A percentile compares a stretch with the other conserved stretches of the same genome.
Conservation (phyloP, 2,888 invertebrate genomes). For the Stenchaetothrips biformis region DNA sequence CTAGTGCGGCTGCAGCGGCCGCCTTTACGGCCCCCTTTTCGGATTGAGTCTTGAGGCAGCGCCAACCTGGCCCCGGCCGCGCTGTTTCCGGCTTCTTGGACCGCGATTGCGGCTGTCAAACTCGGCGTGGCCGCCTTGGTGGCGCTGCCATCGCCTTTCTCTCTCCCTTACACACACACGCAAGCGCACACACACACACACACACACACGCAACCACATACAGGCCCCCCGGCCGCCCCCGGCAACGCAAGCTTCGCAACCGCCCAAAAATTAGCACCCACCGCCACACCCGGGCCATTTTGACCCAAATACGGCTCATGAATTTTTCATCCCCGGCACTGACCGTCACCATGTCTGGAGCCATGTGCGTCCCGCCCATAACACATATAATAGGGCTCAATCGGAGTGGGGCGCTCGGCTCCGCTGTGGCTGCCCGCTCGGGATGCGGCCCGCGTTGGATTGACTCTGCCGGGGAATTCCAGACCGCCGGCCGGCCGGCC, state of each 20-base stretch:
- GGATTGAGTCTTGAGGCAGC: background rate
- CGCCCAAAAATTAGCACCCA: background rate
- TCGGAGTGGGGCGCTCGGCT: background rate
- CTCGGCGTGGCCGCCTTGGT: background rate
- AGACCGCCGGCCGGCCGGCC: too few relatives aligned
- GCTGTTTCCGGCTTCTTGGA: background rate
- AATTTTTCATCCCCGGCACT: background rate
- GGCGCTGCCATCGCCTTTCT: background rate
- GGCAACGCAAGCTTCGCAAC: too few relatives aligned
- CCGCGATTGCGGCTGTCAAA: background rate
- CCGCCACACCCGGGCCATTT: background rate
- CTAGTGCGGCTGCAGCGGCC: constrained; percentile 5
- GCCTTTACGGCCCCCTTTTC: background rate
- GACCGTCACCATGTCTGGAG: background rate
- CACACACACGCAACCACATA: too few relatives aligned
- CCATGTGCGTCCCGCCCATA: background rate
- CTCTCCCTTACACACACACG: too few relatives aligned
- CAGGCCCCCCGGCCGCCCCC: too few relatives aligned
- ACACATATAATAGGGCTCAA: background rate
- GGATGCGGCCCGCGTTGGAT: background rate
- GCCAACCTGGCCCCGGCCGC: background rate
- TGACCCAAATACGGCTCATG: background rate
- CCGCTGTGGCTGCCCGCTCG: background rate
- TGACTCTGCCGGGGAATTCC: too few relatives aligned
- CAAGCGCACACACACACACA: too few relatives aligned